Percentiles rank a stretch among this genome's conserved stretches.
Evolutionary conservation across 2,888 invertebrate species (phyloP).

Genomic region (Piscicola geometra): DNA sequence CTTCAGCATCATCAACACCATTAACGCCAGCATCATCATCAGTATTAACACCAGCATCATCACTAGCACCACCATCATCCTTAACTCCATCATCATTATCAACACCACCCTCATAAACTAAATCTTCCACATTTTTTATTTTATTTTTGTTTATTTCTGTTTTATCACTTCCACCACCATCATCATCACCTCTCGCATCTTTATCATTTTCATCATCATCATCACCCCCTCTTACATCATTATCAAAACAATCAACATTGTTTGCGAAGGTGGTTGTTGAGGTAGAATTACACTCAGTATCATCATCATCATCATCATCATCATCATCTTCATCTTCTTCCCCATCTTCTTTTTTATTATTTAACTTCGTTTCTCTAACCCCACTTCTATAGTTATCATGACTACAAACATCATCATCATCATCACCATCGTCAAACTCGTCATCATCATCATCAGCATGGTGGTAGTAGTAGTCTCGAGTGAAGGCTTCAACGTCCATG

Average conservation of each 20-base stretch:
- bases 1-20: not conserved
- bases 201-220: constrained; percentile 1
- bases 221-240: no score
- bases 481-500: constrained; percentile 48
- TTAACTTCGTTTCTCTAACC: no score
- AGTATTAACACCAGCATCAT: not conserved
- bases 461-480: constrained; percentile 46
- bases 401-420: constrained; percentile 4
- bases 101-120: not conserved
- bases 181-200: constrained; percentile 4
- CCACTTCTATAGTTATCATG: not conserved
- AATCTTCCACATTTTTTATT: not conserved
- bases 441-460: constrained; percentile 41
- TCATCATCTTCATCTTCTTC: constrained; percentile 7
- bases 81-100: constrained; percentile 6
- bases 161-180: not conserved
- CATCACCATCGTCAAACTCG: constrained; percentile 38
- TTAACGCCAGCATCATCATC: not conserved
- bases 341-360: no score
- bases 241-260: no score
- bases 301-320: constrained; percentile 1
- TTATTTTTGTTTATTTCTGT: not conserved
- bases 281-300: constrained; percentile 11
- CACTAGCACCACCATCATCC: not conserved
- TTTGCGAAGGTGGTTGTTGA: not conserved